phyloP scores from a whole-genome alignment of 2,888 invertebrate species.

The Coecobrya sp. region DNA sequence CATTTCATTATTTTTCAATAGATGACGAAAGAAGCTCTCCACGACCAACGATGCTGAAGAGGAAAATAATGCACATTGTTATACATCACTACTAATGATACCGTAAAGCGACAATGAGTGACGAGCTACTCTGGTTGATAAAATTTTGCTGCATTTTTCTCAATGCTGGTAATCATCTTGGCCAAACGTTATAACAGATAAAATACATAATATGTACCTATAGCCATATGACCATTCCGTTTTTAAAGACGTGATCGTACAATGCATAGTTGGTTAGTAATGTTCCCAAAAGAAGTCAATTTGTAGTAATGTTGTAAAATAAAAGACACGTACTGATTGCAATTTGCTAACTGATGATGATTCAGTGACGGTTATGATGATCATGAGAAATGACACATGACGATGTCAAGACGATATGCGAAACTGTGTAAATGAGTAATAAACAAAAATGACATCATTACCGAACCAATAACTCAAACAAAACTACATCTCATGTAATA shows the following conservation, averaged over 20 bases:
- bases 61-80: conserved; percentile 41
- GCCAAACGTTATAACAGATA: not conserved
- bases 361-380: not conserved
- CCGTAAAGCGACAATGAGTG: conserved; percentile 36
- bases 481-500: not conserved
- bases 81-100: conserved; percentile 21
- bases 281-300: conserved; percentile 17
- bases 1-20: conserved; percentile 77
- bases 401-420: not conserved
- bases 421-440: not conserved
- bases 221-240: not conserved
- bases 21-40: conserved; percentile 32
- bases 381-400: not conserved
- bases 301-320: conserved; percentile 27
- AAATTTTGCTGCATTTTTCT: not conserved
- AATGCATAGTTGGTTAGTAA: not conserved
- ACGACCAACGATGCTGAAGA: not conserved
- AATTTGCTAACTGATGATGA: conserved; percentile 12
- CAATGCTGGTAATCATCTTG: not conserved
- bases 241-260: not conserved
- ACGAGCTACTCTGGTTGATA: not conserved
- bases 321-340: conserved; percentile 36
- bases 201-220: not conserved
- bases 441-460: conserved; percentile 33
- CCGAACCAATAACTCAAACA: not conserved